Base-by-base conservation (phyloP, 1,140 invertebrate species). In the Trichonephila clavipes region DNA sequence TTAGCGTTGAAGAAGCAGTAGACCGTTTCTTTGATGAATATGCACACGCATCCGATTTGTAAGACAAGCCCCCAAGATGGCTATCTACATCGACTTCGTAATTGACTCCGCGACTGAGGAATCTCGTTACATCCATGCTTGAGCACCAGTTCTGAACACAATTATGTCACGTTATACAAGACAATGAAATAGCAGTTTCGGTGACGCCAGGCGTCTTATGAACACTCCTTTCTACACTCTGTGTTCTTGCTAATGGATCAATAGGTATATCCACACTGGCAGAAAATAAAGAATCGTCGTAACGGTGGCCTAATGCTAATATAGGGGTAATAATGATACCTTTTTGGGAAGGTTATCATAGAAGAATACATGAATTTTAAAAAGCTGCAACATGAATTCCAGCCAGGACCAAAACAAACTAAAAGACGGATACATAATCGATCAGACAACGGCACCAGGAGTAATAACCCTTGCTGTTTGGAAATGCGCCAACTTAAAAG, bases 301-400 rank as follows among this genome's bases (percentile, higher is more conserved):
- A 87, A 87, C 85, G 58, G 82, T 59, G 40, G 10, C 6, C n/a
- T n/a, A 18, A 64, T 87, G 85, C 58, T 87, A 87, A 87, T 86
- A 51, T 34, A 40, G 40, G 44, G 77, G 21, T n/a, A 82, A 40
- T 82, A 82, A 82, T 24, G 44, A 59, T 83, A 83, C 82, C 8
- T 83, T 24, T 16, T 18, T 2, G 82, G 58, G 62, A 87, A 40
- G 85, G 58, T 87, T 64, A 87, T 28, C 28, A 28, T 64, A 62
- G 4, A n/a, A 19, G 85, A 64, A 64, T 64, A 58, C 85, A 87
- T 64, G 85, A 87, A 87, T 87, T 83, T 83, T 83, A 83, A 51
- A 59, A 24, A 24, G 44, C 44, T 21, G 34, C 28, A 59, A 44
- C 40, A 83, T n/a, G n/a, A 83, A 58, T 83, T 83, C 24, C 44